phyloP scores from a whole-genome alignment of 2,113 vertebrate species.

The Euleptes europaea region DNA sequence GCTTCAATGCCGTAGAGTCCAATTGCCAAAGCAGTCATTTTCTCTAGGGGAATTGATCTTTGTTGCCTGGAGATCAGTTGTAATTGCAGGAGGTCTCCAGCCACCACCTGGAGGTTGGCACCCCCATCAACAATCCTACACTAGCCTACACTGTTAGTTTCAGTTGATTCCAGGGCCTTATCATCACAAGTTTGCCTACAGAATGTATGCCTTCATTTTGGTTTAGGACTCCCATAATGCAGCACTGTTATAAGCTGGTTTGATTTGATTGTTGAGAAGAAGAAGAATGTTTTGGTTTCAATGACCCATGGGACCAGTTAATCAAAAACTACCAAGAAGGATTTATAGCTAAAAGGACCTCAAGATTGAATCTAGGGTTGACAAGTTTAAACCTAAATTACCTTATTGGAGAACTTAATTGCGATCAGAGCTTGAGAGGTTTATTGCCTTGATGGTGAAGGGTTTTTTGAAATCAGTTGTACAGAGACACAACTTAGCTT shows the following conservation, averaged over 20 bases:
- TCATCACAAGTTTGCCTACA: background rate
- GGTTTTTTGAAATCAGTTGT: background rate
- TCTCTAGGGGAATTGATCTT: too few species aligned
- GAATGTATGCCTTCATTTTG: background rate
- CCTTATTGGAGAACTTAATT: background rate
- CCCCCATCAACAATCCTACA: background rate
- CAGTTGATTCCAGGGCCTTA: background rate
- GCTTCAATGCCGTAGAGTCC: too few species aligned
- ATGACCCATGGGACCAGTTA: background rate
- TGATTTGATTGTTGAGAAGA: background rate
- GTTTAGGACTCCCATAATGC: background rate
- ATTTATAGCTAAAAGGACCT: background rate
- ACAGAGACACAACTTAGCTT: background rate
- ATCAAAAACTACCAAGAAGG: background rate
- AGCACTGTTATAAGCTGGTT: background rate
- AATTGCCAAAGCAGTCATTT: too few species aligned
- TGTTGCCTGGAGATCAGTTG: too few species aligned
- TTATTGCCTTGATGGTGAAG: background rate
- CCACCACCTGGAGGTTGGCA: too few species aligned
- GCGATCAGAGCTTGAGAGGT: conserved; percentile 5
- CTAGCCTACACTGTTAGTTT: background rate
- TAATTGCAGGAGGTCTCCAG: too few species aligned
- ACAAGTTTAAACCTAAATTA: background rate
- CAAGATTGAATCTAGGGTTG: background rate
- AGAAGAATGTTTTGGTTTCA: background rate